Base-by-base conservation (phyloP, 2,113 vertebrate species). In the Gallinago media region DNA sequence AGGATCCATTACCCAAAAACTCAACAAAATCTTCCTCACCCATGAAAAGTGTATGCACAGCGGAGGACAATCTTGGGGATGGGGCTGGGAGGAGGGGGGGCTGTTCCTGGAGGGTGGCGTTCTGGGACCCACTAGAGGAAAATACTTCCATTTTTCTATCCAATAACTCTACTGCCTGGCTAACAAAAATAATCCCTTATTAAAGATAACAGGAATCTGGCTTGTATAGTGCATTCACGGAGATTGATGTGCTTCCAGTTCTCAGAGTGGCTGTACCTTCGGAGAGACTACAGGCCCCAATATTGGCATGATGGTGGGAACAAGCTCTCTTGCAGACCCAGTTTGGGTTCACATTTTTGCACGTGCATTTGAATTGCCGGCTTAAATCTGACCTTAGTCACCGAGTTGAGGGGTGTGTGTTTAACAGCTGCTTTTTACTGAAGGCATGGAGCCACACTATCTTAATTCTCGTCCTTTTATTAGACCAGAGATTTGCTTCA, bases 1-100 rank as follows among this genome's bases (percentile, higher is more conserved):
- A 97, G 95, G 95, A 96, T 96, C 96, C 81, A 88, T 97, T 97
- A 97, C 95, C 91, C 87, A 78, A 86, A 92, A 97, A 63, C 94
- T 97, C 97, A 94, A 94, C 96, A 96, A 92, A 95, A 92, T 97
- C 92, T 92, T 95, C 84, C 86, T 97, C 87, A 95, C 85, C 93
- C 95, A 94, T 93, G 86, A 94, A 89, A 95, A 94, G 84, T 26
- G 94, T 95, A 91, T 85, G 95, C 88, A 88, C 92, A 88, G 92
- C 0, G 4, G 73, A 94, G 95, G 91, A 95, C 5, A 3, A 84
- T 68, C 87, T 61, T 14, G 80, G 90, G 92, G 92, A 91, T 81
- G 90, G 89, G 67, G 94, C 54, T 81, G 72, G 46, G 36, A 72
- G 73, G 49, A 81, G 50, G 91, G 93, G 94, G 44, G 68, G 59